These are phyloP conservation scores for Smutsia gigantea DNA, from an alignment of 2,797 vertebrate genomes.

Conservation along the genomic window DNA sequence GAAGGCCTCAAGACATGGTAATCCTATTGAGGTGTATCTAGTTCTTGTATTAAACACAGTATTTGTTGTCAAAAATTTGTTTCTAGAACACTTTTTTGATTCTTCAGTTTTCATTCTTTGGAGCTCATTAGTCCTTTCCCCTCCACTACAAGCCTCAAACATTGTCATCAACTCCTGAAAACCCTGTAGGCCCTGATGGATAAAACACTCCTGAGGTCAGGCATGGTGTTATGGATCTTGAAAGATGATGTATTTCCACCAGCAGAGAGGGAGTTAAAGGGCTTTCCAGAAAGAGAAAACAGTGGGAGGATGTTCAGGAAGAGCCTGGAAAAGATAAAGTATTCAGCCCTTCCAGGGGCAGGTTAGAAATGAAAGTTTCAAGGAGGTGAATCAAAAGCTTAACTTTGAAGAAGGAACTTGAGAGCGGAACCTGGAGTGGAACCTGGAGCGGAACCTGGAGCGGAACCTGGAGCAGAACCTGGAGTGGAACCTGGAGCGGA, in stretches of 20 bases:
- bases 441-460: too few relatives aligned
- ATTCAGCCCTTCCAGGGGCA: not conserved
- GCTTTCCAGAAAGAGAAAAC: not conserved
- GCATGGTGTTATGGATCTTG: not conserved
- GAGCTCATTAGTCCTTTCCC: not conserved
- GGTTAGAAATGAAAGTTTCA: not conserved
- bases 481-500: too few relatives aligned
- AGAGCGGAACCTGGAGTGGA: not conserved
- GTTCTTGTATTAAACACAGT: not conserved
- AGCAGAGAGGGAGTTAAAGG: not conserved
- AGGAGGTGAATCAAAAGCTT: not conserved
- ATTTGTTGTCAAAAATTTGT: not conserved
- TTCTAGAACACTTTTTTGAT: not conserved
- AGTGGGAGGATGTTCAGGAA: not conserved
- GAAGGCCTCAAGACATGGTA: not conserved
- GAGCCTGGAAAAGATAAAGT: not conserved
- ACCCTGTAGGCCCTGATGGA: too few relatives aligned
- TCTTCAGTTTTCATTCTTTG: not conserved
- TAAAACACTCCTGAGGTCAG: not conserved
- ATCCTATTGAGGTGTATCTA: not conserved
- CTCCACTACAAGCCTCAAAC: too few relatives aligned
- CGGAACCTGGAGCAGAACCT: too few relatives aligned
- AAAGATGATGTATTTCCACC: not conserved
- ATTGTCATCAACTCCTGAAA: not conserved
- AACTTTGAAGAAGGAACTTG: not conserved